Percentiles rank a stretch among this genome's conserved stretches.
Conservation (phyloP, 2,113 vertebrate species). For the Arenaria interpres region DNA sequence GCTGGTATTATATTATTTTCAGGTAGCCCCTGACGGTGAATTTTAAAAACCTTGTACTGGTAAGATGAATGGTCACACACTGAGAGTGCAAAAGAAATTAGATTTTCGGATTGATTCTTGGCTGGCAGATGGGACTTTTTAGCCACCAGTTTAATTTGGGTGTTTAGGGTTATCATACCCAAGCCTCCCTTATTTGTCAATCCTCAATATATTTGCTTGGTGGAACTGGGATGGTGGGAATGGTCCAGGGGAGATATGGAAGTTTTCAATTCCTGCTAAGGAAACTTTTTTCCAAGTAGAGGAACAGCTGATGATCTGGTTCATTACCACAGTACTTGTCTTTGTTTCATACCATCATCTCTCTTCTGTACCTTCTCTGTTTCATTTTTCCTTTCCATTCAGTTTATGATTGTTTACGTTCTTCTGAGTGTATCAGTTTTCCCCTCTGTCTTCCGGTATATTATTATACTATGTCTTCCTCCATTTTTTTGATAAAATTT, state of each 20-base stretch:
- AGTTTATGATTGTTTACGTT: not conserved
- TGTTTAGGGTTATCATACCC: not conserved
- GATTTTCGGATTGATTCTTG: not conserved
- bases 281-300: not conserved
- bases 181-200: accelerated
- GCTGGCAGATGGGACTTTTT: not conserved
- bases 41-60: not conserved
- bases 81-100: not conserved
- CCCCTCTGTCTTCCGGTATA: not conserved
- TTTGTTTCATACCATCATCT: not conserved
- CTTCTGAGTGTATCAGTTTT: not conserved
- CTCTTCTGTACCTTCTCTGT: not conserved
- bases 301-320: not conserved
- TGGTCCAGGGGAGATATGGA: not conserved
- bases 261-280: not conserved
- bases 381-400: not conserved
- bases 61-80: not conserved
- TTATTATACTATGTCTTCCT: not conserved
- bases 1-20: not conserved
- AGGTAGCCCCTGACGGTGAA: not conserved
- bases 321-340: not conserved
- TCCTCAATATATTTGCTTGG: not conserved
- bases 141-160: not conserved
- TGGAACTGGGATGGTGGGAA: not conserved
- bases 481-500: not conserved